Base-by-base conservation (phyloP, 2,113 vertebrate species). In the Tragelaphus strepsiceros region DNA sequence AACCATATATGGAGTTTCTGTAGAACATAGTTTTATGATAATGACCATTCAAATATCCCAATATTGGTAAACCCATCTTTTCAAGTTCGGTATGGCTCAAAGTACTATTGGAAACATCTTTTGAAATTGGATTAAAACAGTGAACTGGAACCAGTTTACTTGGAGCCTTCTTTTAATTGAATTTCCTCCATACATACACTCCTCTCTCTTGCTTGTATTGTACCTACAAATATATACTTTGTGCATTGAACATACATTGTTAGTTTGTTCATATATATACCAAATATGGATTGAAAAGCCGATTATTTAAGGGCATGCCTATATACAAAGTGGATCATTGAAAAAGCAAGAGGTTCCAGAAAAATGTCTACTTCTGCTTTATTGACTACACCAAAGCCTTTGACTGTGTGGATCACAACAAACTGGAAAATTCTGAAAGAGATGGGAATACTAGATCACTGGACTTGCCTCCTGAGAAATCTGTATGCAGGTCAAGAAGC, bases 111-210 rank as follows among this genome's bases (percentile, higher is more conserved):
- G 39, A 11, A 92, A 78, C 93, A 6, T 54, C 39, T 58, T 94
- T 94, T 97, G 61, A 97, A 88, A 80, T 94, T 82, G 82, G 28
- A 81, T 95, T 84, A 91, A 84, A 92, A 59, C 19, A 51, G 17
- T 85, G 84, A 74, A 51, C 26, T 91, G 46, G 53, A 49, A n/a
- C 24, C 21, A n/a, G 19, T 81, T 9, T 78, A 19, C 3, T 56
- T 91, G 59, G 54, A 49, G 4, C 32, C 32, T 74, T 94, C 28
- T 88, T 43, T 85, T 93, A 39, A 39, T 14, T 53, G 21, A 10
- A 51, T 96, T 91, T 21, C 32, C 32, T 81, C 15, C 24, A 56
- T 14, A 32, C 21, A 3, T 24, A 64, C 15, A 54, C 14, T 32
- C 3, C 3, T 87, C 10, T 26, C 0, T 90, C 15, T 87, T n/a